Conservation (phyloP, 2,888 invertebrate genomes). For the Agrypnus murinus region DNA sequence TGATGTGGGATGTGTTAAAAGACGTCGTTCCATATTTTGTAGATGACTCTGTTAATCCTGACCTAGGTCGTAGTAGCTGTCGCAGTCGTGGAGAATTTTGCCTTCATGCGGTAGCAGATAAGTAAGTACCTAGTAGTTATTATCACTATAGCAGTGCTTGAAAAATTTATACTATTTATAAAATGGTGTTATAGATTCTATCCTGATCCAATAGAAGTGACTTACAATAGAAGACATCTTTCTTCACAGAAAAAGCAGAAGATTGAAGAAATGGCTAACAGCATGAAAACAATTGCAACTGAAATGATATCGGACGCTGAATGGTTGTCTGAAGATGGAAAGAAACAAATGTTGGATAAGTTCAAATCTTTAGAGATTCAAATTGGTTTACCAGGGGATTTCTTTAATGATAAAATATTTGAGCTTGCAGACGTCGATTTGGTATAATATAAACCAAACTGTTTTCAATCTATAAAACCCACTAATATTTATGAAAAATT, state of each 20-base stretch:
- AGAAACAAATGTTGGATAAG: constrained; percentile 52
- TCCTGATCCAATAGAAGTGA: not conserved
- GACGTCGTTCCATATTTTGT: no score
- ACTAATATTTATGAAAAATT: no score
- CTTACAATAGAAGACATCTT: constrained; percentile 7
- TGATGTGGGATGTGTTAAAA: no score
- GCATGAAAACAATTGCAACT: constrained; percentile 48
- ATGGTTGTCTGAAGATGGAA: constrained; percentile 56
- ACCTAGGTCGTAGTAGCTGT: no score
- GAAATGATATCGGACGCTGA: constrained; percentile 48
- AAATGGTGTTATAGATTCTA: not conserved
- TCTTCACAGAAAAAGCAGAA: constrained; percentile 32
- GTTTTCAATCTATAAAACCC: no score
- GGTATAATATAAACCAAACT: no score
- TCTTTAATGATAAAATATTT: constrained; percentile 53
- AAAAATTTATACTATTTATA: no score
- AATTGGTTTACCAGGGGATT: constrained; percentile 57
- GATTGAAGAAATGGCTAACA: constrained; percentile 50
- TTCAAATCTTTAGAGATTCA: constrained; percentile 51
- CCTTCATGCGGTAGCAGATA: no score
- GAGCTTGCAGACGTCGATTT: constrained; percentile 21
- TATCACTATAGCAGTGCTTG: no score
- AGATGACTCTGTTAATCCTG: no score
- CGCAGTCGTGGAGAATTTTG: no score
- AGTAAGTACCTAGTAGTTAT: no score